Evolutionary conservation across 2,797 vertebrate genomes (phyloP), one percentile per base, ranked within the genome.

Genomic region (Scyliorhinus canicula): DNA sequence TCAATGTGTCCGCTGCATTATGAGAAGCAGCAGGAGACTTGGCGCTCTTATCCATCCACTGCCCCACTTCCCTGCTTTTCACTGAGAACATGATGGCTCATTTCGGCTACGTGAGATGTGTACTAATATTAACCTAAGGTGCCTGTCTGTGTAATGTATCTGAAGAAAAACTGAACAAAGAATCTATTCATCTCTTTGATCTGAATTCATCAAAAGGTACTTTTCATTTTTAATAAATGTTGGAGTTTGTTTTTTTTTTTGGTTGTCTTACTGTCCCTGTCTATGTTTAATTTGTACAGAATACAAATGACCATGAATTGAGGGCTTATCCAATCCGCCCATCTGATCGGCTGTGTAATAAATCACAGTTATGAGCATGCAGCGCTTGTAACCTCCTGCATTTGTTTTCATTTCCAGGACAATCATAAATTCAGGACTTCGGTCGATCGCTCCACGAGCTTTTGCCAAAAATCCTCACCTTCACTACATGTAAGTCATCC

Each of bases 391-490:
- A 95, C 82, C 44, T 95, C 9, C 77, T 95, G 88, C 44, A 63
- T 82, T 95, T 95, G 74, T 95, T 82, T n/a, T 95, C 82, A 86
- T 96, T 96, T 95, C 0, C 96, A 99, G 99, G 96, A 99, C 98
- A 95, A 99, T 99, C 95, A 98, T 97, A 95, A 98, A 98, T 96
- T 99, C 98, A 96, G 98, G 98, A 97, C 97, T 99, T 95, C 97
- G 97, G 71, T 97, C 95, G 31, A 98, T 99, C 97, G 98, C 98
- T 95, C 96, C 98, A 1, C 97, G 98, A 52, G 98, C 98, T 95
- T 99, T 99, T 95, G 98, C 98, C 96, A 98, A 98, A 97, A 99
- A 99, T 96, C 98, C 98, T 35, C 97, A 98, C 82, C 97, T 99
- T 96, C 98, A 96, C 95, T 99, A 99, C 96, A 99, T 99, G 99